phyloP scores from a whole-genome alignment of 2,888 invertebrate genomes.

The Stenichneumon culpator region DNA sequence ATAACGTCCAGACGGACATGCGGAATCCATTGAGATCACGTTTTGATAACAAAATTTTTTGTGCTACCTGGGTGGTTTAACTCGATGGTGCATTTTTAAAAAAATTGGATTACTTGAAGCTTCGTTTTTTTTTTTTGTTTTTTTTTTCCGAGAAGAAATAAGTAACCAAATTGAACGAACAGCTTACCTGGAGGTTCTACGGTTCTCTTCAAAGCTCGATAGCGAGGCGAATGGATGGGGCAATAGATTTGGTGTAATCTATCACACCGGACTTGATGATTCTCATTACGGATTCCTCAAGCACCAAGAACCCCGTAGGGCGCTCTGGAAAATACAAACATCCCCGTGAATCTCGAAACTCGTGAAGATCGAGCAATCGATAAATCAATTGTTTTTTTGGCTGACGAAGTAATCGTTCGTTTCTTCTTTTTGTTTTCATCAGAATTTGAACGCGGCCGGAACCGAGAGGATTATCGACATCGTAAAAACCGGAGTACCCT shows the following conservation, averaged over 20 bases:
- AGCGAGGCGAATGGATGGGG: conserved; percentile 9
- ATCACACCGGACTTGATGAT: conserved; percentile 76
- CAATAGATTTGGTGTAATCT: conserved; percentile 69
- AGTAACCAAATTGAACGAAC: neutral
- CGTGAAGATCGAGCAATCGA: neutral
- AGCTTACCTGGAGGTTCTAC: conserved; percentile 76
- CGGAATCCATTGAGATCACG: no score
- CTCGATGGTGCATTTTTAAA: neutral
- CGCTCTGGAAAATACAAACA: conserved; percentile 78
- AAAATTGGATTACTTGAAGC: neutral
- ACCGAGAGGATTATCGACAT: conserved; percentile 80
- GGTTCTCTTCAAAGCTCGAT: conserved; percentile 71
- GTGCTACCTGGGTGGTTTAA: neutral
- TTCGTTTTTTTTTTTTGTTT: neutral
- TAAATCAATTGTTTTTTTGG: neutral
- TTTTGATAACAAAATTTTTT: neutral
- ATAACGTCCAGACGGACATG: no score
- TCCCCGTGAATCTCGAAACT: neutral
- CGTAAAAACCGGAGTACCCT: conserved; percentile 80
- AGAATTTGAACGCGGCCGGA: conserved; percentile 73
- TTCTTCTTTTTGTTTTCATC: conserved; percentile 62
- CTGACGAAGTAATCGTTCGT: neutral
- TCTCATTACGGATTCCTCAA: conserved; percentile 81
- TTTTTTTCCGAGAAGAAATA: conserved; percentile 1
- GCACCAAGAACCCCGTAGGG: conserved; percentile 83